phyloP scores from a whole-genome alignment of 23 tunicate species.

The Halocynthia roretzi region DNA sequence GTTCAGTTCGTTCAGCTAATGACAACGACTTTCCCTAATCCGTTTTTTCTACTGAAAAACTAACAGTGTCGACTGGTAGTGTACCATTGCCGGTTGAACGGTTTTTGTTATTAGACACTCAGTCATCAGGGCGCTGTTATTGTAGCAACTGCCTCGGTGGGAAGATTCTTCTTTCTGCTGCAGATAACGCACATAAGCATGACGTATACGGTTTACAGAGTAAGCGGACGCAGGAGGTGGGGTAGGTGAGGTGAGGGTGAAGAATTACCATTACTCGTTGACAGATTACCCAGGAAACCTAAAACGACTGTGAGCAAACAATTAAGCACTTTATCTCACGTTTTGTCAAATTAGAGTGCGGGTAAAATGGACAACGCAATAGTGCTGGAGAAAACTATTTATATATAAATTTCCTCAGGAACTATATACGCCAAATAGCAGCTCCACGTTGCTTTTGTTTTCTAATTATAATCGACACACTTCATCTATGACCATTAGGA shows the following conservation, averaged over 20 bases:
- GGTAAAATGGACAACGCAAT: too few species aligned
- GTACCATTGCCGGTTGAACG: constrained; percentile 15
- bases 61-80: too few species aligned
- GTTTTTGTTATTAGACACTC: constrained; percentile 28
- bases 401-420: too few species aligned
- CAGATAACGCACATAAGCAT: background rate
- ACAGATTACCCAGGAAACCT: constrained; percentile 28
- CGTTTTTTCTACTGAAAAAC: too few species aligned
- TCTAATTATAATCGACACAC: too few species aligned
- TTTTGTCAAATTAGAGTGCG: constrained; percentile 4
- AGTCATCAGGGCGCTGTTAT: constrained; percentile 27
- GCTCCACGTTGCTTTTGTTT: too few species aligned
- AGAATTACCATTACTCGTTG: constrained; percentile 24
- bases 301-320: constrained; percentile 27
- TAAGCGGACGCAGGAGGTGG: constrained; percentile 7
- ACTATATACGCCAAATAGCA: too few species aligned
- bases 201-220: background rate
- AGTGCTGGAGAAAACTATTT: too few species aligned
- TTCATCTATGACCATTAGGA: too few species aligned
- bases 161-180: background rate
- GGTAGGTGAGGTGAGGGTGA: background rate
- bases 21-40: constrained; percentile 3
- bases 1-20: background rate
- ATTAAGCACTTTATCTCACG: constrained; percentile 31
- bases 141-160: constrained; percentile 19